Conservation (phyloP, 2,888 invertebrate genomes). For the Meta bourneti region DNA sequence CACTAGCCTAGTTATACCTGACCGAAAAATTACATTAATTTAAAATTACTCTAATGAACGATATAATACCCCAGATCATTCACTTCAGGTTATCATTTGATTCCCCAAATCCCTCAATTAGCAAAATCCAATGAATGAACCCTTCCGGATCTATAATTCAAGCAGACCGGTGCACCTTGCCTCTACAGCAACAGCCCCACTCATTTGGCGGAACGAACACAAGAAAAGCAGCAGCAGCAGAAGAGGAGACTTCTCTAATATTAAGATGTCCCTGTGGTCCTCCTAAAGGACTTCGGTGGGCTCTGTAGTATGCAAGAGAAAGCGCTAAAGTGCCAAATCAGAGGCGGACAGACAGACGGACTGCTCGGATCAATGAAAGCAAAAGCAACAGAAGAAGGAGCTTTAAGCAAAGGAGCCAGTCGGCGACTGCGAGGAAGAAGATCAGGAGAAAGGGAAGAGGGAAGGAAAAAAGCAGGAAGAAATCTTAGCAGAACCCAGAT, state of each 20-base stretch:
- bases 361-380: conserved; percentile 38
- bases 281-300: too few relatives aligned
- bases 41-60: too few relatives aligned
- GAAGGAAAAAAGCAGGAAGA: conserved; percentile 25
- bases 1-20: too few relatives aligned
- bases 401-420: conserved; percentile 5
- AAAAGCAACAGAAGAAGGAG: not conserved
- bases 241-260: not conserved
- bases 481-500: conserved; percentile 30
- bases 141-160: not conserved
- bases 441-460: not conserved
- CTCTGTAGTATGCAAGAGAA: too few relatives aligned
- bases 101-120: not conserved
- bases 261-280: not conserved
- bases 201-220: not conserved
- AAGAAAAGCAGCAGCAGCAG: not conserved
- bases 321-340: conserved; percentile 42
- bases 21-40: too few relatives aligned
- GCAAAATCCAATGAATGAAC: not conserved
- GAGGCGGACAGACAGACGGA: conserved; percentile 19
- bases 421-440: not conserved
- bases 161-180: not conserved
- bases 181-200: not conserved
- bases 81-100: not conserved
- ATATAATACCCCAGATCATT: too few relatives aligned